Conservation (phyloP, 1,140 invertebrate species). For the Lerema accius region DNA sequence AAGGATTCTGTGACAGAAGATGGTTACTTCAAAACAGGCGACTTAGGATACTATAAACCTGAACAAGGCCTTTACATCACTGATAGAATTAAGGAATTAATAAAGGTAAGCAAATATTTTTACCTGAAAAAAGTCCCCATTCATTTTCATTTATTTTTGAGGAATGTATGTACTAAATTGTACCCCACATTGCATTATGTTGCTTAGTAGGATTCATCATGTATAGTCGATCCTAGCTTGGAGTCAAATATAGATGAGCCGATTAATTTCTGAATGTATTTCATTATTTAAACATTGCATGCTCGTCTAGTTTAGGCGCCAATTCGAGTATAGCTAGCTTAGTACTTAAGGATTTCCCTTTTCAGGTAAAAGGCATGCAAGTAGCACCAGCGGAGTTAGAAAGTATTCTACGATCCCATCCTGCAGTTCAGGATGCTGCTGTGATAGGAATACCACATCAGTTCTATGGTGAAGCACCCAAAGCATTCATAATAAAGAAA, state of each 20-base stretch:
- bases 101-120: constrained; percentile 82
- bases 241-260: too few species aligned
- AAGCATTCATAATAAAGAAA: constrained; percentile 87
- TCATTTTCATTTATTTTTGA: too few species aligned
- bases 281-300: background rate
- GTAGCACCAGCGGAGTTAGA: constrained; percentile 96
- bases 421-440: constrained; percentile 90
- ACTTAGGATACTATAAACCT: constrained; percentile 87
- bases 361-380: constrained; percentile 86
- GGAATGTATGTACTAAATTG: too few species aligned
- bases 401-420: constrained; percentile 89
- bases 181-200: too few species aligned
- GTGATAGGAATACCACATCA: constrained; percentile 92
- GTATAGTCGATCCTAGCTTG: too few species aligned
- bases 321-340: background rate
- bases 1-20: constrained; percentile 85
- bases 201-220: too few species aligned
- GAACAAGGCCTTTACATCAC: constrained; percentile 85
- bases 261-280: too few species aligned
- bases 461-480: constrained; percentile 90
- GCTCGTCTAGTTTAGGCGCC: background rate
- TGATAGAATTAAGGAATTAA: constrained; percentile 89
- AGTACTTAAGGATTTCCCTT: constrained; percentile 16
- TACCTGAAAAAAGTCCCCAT: too few species aligned
- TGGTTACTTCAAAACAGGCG: constrained; percentile 90